phyloP scores from a whole-genome alignment of 2,888 invertebrate genomes.

The Platypus cylindrus region DNA sequence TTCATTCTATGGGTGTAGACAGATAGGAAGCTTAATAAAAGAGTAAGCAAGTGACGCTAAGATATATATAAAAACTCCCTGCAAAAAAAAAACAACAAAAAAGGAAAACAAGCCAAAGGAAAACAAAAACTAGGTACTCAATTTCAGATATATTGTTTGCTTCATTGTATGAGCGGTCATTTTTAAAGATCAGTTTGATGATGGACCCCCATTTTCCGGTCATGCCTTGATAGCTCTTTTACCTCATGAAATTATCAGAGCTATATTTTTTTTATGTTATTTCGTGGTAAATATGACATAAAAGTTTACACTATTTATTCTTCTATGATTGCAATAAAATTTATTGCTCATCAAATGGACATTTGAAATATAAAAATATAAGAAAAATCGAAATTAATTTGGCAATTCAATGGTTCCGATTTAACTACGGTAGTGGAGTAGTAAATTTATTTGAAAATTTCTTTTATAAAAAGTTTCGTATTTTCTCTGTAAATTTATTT shows the following conservation, averaged over 20 bases:
- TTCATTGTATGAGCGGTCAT: slow-evolving; percentile 15
- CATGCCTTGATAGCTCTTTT: slow-evolving; percentile 16
- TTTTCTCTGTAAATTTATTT: too few relatives aligned
- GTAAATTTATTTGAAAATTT: too few relatives aligned
- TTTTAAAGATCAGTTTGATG: slow-evolving; percentile 17
- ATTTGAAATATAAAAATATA: too few relatives aligned
- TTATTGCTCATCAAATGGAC: too few relatives aligned
- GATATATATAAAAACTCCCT: slow-evolving; percentile 16
- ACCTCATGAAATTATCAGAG: slow-evolving; percentile 14
- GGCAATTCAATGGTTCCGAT: too few relatives aligned
- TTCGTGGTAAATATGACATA: slow-evolving; percentile 9
- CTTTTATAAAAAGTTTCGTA: too few relatives aligned
- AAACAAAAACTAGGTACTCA: slow-evolving; percentile 16
- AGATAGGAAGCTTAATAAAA: slow-evolving; percentile 32
- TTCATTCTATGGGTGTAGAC: slow-evolving; percentile 28
- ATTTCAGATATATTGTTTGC: slow-evolving; percentile 16
- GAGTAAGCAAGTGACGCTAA: slow-evolving; percentile 27
- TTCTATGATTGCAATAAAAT: too few relatives aligned
- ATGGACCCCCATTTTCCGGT: slow-evolving; percentile 14
- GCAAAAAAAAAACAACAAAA: slow-evolving; percentile 7
- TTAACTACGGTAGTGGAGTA: too few relatives aligned
- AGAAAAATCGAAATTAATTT: too few relatives aligned
- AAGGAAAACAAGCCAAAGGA: too few relatives aligned
- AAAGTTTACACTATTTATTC: too few relatives aligned
- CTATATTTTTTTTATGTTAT: slow-evolving; percentile 13